Evolutionary conservation across 2,888 invertebrate genomes (phyloP).

Genomic region (Cordilura impudica): DNA sequence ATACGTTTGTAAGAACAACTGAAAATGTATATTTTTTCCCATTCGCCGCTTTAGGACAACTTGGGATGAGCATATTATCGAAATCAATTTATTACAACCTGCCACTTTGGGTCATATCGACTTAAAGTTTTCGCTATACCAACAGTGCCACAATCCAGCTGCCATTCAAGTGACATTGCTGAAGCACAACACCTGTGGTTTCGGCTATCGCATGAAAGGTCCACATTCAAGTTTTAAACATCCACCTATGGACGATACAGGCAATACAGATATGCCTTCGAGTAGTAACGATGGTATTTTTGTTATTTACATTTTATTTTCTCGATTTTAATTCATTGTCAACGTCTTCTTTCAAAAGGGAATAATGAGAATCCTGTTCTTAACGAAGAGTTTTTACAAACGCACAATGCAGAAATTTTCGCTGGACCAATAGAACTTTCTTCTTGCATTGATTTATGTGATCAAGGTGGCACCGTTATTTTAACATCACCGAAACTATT

Average conservation of each 20-base stretch:
- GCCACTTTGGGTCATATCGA: constrained; percentile 92
- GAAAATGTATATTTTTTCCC: neutral
- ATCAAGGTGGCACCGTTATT: constrained; percentile 90
- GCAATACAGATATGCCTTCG: constrained; percentile 18
- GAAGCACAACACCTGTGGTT: constrained; percentile 84
- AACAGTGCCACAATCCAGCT: constrained; percentile 86
- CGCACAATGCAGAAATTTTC: constrained; percentile 92
- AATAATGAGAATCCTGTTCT: constrained; percentile 85
- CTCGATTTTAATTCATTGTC: neutral
- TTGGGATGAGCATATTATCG: constrained; percentile 95
- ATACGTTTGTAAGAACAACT: neutral
- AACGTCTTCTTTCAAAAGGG: constrained; percentile 67
- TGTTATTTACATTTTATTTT: neutral
- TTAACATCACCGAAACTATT: constrained; percentile 92
- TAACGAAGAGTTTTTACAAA: constrained; percentile 88
- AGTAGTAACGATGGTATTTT: constrained; percentile 43
- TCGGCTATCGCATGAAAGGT: constrained; percentile 80
- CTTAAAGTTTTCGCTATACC: constrained; percentile 89
- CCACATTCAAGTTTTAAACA: constrained; percentile 74
- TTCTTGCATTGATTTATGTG: constrained; percentile 89
- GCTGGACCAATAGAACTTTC: constrained; percentile 92
- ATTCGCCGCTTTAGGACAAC: constrained; percentile 81
- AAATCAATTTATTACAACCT: constrained; percentile 89
- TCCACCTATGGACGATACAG: constrained; percentile 76
- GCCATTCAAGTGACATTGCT: constrained; percentile 87